Base-by-base conservation (phyloP, 1,140 invertebrate genomes). In the Brachionus asplanchnoidis region DNA sequence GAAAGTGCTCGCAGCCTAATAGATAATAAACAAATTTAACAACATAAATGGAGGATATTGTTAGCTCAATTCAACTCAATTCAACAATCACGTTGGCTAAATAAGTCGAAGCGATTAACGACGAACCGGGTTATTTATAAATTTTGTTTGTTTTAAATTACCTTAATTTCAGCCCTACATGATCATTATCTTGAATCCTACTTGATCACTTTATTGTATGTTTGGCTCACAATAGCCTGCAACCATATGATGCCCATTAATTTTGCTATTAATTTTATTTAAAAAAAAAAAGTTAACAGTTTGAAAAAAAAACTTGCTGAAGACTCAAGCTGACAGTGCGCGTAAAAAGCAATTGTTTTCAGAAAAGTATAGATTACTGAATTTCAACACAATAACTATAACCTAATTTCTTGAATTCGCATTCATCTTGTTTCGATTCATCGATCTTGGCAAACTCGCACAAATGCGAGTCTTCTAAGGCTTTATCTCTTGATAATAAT, bases 401-500 rank as follows among this genome's bases (percentile, higher is more conserved):
- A 73, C 68, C 68, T 42, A 73, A 73, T 73, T 73, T 73, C 40
- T 40, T 60, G 17, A 60, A 60, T 42, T 73, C 28, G 66, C 32
- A 32, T 68, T 73, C 36, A 40, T 73, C 53, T 73, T 73, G 68
- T 73, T 73, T 73, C 68, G 17, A 73, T 73, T 40, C 11, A 73
- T 73, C 68, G 68, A 73, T 42, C 68, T 42, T 42, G 32, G n/a
- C 40, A 17, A 42, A 73, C n/a, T 73, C 32, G 5, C 44, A 73
- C 32, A 73, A 73, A 42, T 40, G 36, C 32, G 8, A 23, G 26
- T 23, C 23, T 68, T 68, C 17, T 68, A 68, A 32, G 66, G 66
- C 66, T 68, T 68, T 68, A 68, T 40, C 68, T 73, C 36, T 73
- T 73, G 68, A 73, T 73, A 42, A 73, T 73, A 73, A 68, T 68